Evolutionary conservation across 1,140 invertebrate species (phyloP), one percentile per base, ranked within the genome.

Genomic region (Geopemphigus sp.): DNA sequence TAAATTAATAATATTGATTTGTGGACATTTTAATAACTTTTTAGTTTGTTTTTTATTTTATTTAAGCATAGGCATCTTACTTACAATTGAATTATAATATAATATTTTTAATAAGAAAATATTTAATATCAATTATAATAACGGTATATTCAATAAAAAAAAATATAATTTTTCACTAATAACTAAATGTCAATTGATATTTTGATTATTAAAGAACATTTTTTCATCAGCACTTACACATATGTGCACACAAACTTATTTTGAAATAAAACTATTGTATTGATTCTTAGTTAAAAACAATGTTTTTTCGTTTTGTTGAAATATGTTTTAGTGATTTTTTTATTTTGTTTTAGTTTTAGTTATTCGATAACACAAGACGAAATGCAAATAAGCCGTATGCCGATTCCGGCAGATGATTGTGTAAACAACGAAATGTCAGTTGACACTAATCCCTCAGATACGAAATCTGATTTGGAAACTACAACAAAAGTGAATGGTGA

Each of bases 371-470:
- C 32, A 56, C 56, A 54, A 73, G 57, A 54, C 74, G 74, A 78
- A 29, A 78, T 78, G 74, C 74, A 78, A 78, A 78, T 78, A 45
- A 78, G 74, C 39, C 57, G 74, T 15, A 78, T 78, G 74, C 74
- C 74, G 39, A 78, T 78, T 14, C 74, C 74, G 56, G 57, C 57
- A 61, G 74, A 78, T 78, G 74, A 63, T 45, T 61, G 73, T 63
- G 57, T 6, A 29, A 63, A 54, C 57, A 78, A 15, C 39, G 74
- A 63, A 78, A 78, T 78, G 74, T 78, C 74, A 47, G 74, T 63
- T 29, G 74, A 78, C 22, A n/a, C 24, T 14, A 78, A 61, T 29
- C 32, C 56, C 17, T 78, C 74, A n/a, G 54, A 76, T 24, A 12
- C 22, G 2, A 78, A 78, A 50, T 26, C 57, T 4, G 57, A 63